A percentile compares a stretch with the other conserved stretches of the same genome.
Evolutionary conservation across 2,888 invertebrate genomes (phyloP).

Genomic region (Ctena decussata): DNA sequence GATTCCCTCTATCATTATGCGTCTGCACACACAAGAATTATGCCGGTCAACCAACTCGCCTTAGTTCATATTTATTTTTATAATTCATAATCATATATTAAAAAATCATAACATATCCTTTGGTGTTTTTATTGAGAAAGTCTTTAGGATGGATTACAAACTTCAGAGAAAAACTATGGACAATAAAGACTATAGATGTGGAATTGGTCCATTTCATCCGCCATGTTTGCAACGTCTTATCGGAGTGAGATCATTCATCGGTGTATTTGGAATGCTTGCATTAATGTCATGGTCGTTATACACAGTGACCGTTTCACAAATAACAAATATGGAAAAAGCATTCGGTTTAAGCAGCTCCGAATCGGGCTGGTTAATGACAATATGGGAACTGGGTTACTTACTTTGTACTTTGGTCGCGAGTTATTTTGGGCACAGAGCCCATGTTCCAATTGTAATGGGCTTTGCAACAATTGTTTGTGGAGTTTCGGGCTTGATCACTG

Average conservation of each 20-base stretch:
- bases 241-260: conserved; percentile 55
- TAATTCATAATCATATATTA: no score
- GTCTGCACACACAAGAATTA: no score
- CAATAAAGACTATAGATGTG: conserved; percentile 26
- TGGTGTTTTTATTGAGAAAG: no score
- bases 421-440: conserved; percentile 48
- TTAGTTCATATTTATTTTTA: no score
- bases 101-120: no score
- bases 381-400: conserved; percentile 62
- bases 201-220: conserved; percentile 33
- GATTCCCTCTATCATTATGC: no score
- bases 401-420: conserved; percentile 34
- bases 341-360: conserved; percentile 62
- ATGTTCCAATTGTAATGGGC: conserved; percentile 49
- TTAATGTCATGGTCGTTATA: conserved; percentile 49
- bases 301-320: conserved; percentile 54
- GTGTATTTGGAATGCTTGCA: conserved; percentile 45
- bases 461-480: conserved; percentile 46
- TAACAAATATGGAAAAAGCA: conserved; percentile 60
- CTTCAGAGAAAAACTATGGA: neutral
- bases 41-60: no score
- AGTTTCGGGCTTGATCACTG: conserved; percentile 42
- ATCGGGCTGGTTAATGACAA: conserved; percentile 52
- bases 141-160: neutral
- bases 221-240: conserved; percentile 37